Base-by-base conservation (phyloP, 2,113 vertebrate genomes). In the Triplophysa siluroides region DNA sequence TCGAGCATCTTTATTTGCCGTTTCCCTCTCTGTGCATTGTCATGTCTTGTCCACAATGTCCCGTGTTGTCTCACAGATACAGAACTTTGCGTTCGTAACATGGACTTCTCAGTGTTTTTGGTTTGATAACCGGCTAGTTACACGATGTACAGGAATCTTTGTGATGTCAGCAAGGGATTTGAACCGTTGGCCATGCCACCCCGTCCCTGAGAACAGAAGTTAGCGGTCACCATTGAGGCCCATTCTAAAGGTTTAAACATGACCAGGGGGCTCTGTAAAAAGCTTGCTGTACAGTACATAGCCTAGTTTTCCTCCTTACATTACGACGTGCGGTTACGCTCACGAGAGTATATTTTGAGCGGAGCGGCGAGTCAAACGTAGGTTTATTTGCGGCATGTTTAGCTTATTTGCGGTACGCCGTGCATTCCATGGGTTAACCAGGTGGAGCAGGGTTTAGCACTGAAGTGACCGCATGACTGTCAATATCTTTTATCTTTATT, bases 331-430 rank as follows among this genome's bases (percentile, higher is more conserved):
- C 50, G 74, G 72, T 82, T 86, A 78, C n/a, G 64, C 60, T 72
- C 41, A 21, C 16, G 13, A 66, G 78, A 67, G 85, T 87, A 86
- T 76, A 81, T 64, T 77, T 0, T 14, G 24, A 60, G 81, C 74
- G 64, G 82, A 72, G 67, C 69, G 67, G 61, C 56, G 71, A 81
- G 79, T 78, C 87, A 83, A 89, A 84, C 87, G 84, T 78, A 70
- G 78, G 81, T 86, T 86, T 67, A 69, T 80, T 62, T 33, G 45
- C 19, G 0, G 77, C 24, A 19, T 11, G 23, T 29, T 47, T 61
- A 38, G 41, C 26, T 68, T 68, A 19, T 66, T 38, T 29, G 63
- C 0, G 12, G 41, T 58, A 21, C 29, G 14, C 19, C 26, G 4
- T 13, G 12, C 41, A 14, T 29, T 54, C 19, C 21, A 2, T 62